Conservation (phyloP, 1,140 invertebrate genomes). For the Nasonia longicornis region DNA sequence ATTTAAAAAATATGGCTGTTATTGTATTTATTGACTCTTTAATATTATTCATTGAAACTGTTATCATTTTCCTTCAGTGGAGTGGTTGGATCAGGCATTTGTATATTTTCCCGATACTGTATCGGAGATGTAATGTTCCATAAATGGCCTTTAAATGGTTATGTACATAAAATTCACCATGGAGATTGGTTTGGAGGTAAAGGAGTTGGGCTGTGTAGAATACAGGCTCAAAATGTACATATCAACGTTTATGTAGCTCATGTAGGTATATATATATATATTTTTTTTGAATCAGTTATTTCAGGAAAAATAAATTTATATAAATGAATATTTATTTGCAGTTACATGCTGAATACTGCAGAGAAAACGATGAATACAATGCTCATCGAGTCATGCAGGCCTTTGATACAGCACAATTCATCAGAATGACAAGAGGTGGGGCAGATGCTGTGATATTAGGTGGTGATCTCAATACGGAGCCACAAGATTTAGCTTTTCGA, state of each 20-base stretch:
- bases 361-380: constrained; percentile 87
- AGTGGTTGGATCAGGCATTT: constrained; percentile 90
- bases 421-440: constrained; percentile 82
- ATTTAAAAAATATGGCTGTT: constrained; percentile 46
- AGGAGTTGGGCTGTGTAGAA: constrained; percentile 90
- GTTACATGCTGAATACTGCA: constrained; percentile 96
- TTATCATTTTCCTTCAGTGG: constrained; percentile 74
- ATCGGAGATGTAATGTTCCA: constrained; percentile 92
- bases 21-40: constrained; percentile 22
- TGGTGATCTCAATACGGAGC: constrained; percentile 94
- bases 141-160: constrained; percentile 95
- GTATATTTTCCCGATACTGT: constrained; percentile 89
- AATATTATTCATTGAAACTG: constrained; percentile 27
- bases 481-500: constrained; percentile 85
- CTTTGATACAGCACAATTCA: constrained; percentile 94
- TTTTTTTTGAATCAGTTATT: constrained; percentile 30
- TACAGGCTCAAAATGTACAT: constrained; percentile 76
- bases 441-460: constrained; percentile 88
- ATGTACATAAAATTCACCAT: constrained; percentile 95
- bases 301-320: background rate
- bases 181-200: constrained; percentile 99
- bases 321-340: constrained; percentile 63
- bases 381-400: constrained; percentile 92
- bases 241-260: constrained; percentile 93
- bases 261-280: constrained; percentile 73